These are phyloP conservation scores for Solen grandis DNA, from an alignment of 1,140 invertebrate genomes.

Conservation along the genomic window DNA sequence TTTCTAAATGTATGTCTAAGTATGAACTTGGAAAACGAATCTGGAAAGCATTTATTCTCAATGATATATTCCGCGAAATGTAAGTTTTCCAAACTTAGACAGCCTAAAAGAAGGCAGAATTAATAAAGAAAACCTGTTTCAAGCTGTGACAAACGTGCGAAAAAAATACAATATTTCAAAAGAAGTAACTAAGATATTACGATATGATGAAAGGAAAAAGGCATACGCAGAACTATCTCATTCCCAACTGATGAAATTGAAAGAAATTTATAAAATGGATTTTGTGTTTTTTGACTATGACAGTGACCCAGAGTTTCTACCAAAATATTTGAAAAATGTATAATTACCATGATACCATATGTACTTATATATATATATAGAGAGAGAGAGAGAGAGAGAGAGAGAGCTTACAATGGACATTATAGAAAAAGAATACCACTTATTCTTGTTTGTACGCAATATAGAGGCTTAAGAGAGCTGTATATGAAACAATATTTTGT, in stretches of 20 bases:
- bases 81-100: not conserved
- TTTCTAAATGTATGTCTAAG: slow-evolving; percentile 46
- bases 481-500: too few relatives aligned
- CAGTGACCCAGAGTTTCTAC: slow-evolving; percentile 10
- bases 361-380: too few relatives aligned
- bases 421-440: too few relatives aligned
- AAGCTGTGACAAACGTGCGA: not conserved
- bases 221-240: slow-evolving; percentile 19
- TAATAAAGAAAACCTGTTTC: not conserved
- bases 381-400: too few relatives aligned
- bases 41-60: slow-evolving; percentile 60
- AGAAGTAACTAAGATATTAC: slow-evolving; percentile 13
- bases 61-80: slow-evolving; percentile 55
- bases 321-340: not conserved
- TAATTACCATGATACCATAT: too few relatives aligned
- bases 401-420: too few relatives aligned
- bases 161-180: slow-evolving; percentile 1
- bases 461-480: too few relatives aligned
- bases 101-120: not conserved
- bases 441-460: too few relatives aligned
- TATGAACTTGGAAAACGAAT: slow-evolving; percentile 42
- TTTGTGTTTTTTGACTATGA: slow-evolving; percentile 43
- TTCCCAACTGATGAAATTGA: not conserved
- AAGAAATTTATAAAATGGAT: slow-evolving; percentile 17
- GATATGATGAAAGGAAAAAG: not conserved